Base-by-base conservation (phyloP, 2,888 invertebrate species). In the Eudemis profundana region DNA sequence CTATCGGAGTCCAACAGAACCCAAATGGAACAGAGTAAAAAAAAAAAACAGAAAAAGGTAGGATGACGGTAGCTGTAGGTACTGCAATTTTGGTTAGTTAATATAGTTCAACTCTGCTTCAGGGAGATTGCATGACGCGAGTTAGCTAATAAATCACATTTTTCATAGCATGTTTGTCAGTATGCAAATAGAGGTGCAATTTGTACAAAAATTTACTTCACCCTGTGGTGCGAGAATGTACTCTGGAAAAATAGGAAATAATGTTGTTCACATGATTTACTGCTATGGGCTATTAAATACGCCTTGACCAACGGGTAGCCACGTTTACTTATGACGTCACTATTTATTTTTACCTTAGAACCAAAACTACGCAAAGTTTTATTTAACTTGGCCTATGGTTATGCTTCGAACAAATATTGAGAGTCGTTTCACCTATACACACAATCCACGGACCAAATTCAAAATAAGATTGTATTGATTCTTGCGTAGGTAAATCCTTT, bases 251-350 rank as follows among this genome's bases (percentile, higher is more conserved):
- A 51, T 27, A 47, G 59, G 23, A 65, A 65, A 65, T 53, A 53
- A 65, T 46, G 65, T 65, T 60, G 65, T 65, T 60, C 65, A 29
- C 53, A 53, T 65, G 51, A 65, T 65, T 65, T 59, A 65, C 59
- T 44, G 65, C 53, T 29, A 19, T 15, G 14, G 44, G 38, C 59
- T 57, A 33, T 57, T 50, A 64, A 64, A 59, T 65, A 59, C 36
- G 21, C 46, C 51, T 38, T 53, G 59, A 50, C 42, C 49, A 44
- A 59, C 10, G 23, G 33, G 27, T 21, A n/a, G n/a, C n/a, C 23
- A 33, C 29, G 29, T 63, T 54, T 59, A 14, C 50, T 63, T 57
- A 50, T 36, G 40, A 51, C 15, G 44, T 46, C 38, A 46, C 15
- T 17, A 14, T 27, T 47, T 51, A 59, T 51, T 65, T 64, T 29